phyloP scores from a whole-genome alignment of 2,113 vertebrate genomes.

The Hymenochirus boettgeri region DNA sequence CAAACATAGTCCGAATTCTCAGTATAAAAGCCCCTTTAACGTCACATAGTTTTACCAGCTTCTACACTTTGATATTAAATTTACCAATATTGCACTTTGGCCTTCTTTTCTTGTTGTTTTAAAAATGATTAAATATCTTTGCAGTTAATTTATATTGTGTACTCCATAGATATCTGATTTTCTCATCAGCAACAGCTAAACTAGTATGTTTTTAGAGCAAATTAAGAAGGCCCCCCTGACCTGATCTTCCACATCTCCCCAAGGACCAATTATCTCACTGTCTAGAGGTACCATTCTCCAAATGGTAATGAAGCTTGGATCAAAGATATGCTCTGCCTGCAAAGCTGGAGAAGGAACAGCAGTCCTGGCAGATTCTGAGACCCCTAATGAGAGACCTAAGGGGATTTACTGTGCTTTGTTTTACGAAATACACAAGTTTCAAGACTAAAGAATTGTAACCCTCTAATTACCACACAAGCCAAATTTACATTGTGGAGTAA shows the following conservation, averaged over 20 bases:
- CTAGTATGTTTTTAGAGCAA: conserved; percentile 20
- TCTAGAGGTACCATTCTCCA: conserved; percentile 9
- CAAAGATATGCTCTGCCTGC: conserved; percentile 29
- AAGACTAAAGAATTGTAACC: conserved; percentile 11
- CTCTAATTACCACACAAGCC: conserved; percentile 3
- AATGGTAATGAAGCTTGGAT: conserved; percentile 38
- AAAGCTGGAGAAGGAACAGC: conserved; percentile 22
- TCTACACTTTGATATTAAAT: no score
- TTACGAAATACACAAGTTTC: conserved; percentile 19
- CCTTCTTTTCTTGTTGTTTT: no score
- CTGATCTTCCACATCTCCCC: neutral
- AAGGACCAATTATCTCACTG: conserved; percentile 31
- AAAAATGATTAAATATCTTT: no score
- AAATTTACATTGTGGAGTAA: neutral
- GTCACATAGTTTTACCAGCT: no score
- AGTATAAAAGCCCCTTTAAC: no score
- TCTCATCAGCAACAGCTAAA: neutral
- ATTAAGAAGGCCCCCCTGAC: conserved; percentile 23
- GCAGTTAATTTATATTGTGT: no score
- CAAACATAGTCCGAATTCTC: no score
- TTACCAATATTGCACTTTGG: no score
- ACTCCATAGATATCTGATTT: no score
- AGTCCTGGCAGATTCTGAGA: conserved; percentile 30
- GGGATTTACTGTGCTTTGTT: conserved; percentile 14
- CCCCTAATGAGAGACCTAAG: conserved; percentile 28